Percentiles rank a stretch among this genome's conserved stretches.
Evolutionary conservation across 2,797 vertebrate species (phyloP).

Genomic region (Scyliorhinus canicula): DNA sequence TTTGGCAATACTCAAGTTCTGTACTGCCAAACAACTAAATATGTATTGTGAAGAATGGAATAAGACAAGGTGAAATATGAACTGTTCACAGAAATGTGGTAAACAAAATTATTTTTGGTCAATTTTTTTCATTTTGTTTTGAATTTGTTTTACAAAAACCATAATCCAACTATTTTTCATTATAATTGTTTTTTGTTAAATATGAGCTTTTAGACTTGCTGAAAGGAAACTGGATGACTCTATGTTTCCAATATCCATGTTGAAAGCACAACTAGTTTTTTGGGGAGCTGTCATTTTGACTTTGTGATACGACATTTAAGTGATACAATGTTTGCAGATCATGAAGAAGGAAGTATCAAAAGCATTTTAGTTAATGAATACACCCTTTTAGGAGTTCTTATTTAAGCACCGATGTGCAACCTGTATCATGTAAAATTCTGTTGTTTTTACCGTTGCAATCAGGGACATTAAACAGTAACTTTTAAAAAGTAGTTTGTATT

Average conservation of each 20-base stretch:
- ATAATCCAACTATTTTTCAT: neutral
- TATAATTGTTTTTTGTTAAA: neutral
- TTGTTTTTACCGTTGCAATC: neutral
- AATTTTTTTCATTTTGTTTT: neutral
- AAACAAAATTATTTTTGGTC: neutral
- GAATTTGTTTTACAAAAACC: neutral
- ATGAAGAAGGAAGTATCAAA: neutral
- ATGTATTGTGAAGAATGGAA: neutral
- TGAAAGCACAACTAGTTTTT: neutral
- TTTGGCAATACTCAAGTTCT: too few relatives aligned
- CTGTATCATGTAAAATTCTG: neutral
- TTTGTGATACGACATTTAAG: neutral
- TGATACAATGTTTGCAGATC: neutral
- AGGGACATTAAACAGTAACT: neutral
- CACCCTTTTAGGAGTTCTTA: neutral
- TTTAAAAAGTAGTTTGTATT: neutral
- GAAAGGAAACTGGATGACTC: neutral
- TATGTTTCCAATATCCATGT: neutral
- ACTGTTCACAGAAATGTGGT: neutral
- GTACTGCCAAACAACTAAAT: too few relatives aligned
- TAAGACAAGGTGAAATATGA: neutral
- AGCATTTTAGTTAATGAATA: neutral
- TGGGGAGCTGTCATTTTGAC: neutral
- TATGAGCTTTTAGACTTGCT: neutral
- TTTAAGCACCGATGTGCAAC: neutral